Evolutionary conservation across 1,140 invertebrate genomes (phyloP).

Genomic region (Atta colombica): DNA sequence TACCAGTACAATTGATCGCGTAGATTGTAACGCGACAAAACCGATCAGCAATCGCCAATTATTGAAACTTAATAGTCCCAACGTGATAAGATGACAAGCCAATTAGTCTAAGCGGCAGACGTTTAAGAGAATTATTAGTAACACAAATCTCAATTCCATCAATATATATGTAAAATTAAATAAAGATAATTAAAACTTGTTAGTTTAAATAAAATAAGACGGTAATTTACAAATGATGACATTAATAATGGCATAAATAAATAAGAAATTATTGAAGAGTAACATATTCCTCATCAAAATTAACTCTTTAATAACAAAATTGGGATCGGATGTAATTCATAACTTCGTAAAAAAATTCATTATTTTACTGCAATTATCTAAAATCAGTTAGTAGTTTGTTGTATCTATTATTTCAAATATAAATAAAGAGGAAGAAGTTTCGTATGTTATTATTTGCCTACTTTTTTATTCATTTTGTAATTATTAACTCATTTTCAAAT

Average conservation of each 20-base stretch:
- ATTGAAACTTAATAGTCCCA: conserved; percentile 38
- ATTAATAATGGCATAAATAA: not conserved
- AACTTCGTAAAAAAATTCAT: too few species aligned
- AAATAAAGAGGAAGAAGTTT: too few species aligned
- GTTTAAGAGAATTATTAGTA: not conserved
- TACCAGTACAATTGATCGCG: conserved; percentile 41
- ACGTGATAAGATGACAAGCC: conserved; percentile 33
- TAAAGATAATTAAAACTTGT: not conserved
- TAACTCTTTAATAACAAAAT: too few species aligned
- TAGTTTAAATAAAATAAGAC: not conserved
- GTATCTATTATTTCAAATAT: too few species aligned
- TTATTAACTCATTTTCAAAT: not conserved
- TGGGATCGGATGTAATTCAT: too few species aligned
- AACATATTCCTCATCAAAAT: too few species aligned
- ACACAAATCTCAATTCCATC: not conserved
- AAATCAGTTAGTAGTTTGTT: too few species aligned
- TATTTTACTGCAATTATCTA: too few species aligned
- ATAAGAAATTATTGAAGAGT: not conserved
- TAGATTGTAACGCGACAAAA: conserved; percentile 50
- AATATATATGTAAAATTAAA: not conserved
- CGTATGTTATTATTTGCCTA: too few species aligned
- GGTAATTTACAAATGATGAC: not conserved
- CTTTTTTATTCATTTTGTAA: too few species aligned
- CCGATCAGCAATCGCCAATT: conserved; percentile 42
- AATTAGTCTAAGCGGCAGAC: conserved; percentile 19